Percentiles rank a stretch among this genome's conserved stretches.
Conservation (phyloP, 1,140 invertebrate species). For the Manduca sexta region DNA sequence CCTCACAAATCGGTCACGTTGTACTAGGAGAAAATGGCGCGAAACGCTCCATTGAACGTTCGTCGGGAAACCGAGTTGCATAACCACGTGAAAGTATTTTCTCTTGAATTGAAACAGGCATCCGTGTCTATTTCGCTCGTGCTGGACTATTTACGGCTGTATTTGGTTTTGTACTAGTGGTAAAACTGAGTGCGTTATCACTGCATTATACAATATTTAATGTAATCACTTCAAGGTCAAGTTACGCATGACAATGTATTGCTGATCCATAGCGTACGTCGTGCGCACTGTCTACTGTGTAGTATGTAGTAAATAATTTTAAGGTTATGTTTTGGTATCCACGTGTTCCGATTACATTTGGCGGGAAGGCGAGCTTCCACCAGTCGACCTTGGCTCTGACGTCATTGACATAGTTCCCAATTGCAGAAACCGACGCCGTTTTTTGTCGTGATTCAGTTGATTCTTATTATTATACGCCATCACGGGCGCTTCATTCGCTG, state of each 20-base stretch:
- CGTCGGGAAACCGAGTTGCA: constrained; percentile 59
- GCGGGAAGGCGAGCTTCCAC: constrained; percentile 50
- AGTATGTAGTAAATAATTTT: too few species aligned
- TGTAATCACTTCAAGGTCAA: not conserved
- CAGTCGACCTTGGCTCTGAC: constrained; percentile 59
- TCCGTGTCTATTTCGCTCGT: not conserved
- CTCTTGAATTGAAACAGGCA: constrained; percentile 2
- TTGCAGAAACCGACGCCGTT: constrained; percentile 35
- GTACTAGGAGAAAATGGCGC: constrained; percentile 54
- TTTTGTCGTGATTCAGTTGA: constrained; percentile 31
- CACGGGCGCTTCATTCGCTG: not conserved
- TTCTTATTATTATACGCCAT: constrained; percentile 20
- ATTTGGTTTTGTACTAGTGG: not conserved
- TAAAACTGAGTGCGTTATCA: not conserved
- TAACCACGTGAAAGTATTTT: constrained; percentile 59
- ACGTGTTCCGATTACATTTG: constrained; percentile 47
- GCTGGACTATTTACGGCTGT: not conserved
- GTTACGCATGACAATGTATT: not conserved
- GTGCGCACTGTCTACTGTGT: too few species aligned
- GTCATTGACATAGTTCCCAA: constrained; percentile 65
- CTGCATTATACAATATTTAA: not conserved
- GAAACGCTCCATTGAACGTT: constrained; percentile 66
- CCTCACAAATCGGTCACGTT: constrained; percentile 35
- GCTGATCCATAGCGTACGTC: not conserved
- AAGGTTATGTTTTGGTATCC: constrained; percentile 13